Percentiles rank a stretch among this genome's conserved stretches.
Evolutionary conservation across 2,113 vertebrate species (phyloP).

Genomic region (Sorex araneus): DNA sequence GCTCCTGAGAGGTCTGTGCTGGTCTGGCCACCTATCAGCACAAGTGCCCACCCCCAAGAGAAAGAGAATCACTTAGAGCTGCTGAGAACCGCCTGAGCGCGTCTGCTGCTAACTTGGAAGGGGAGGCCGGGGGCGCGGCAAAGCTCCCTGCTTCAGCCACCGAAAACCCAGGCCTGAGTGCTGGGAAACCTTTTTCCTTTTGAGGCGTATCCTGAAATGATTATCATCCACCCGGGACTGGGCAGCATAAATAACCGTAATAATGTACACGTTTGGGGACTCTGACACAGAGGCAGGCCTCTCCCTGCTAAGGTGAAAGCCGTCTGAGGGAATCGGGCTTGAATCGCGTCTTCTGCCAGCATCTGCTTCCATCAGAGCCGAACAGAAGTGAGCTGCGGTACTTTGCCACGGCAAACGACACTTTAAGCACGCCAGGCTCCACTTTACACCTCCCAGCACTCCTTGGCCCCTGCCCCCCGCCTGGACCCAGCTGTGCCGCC

Average conservation of each 20-base stretch:
- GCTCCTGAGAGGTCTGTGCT: slow-evolving; percentile 93
- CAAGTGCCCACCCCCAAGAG: slow-evolving; percentile 76
- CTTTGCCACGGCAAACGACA: slow-evolving; percentile 54
- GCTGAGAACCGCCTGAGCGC: neutral
- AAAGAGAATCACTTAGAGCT: slow-evolving; percentile 72
- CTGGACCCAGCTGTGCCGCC: neutral
- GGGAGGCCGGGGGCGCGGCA: neutral
- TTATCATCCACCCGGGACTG: neutral
- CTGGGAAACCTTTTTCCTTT: neutral
- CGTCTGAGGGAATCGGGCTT: slow-evolving; percentile 66
- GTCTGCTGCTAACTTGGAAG: neutral
- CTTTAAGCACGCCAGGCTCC: too few species aligned
- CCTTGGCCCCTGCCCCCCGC: neutral
- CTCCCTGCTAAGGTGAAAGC: slow-evolving; percentile 35
- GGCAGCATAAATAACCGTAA: neutral
- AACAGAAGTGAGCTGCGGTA: slow-evolving; percentile 53
- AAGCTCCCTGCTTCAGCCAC: too few species aligned
- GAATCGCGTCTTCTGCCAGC: slow-evolving; percentile 6
- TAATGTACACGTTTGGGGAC: neutral
- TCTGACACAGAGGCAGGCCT: slow-evolving; percentile 69
- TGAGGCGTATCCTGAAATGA: neutral
- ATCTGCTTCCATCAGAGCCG: neutral
- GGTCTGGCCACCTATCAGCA: slow-evolving; percentile 93
- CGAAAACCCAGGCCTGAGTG: neutral
- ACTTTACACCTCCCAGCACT: neutral